These are phyloP conservation scores for Crioceris asparagi DNA, from an alignment of 2,888 invertebrate species.

Conservation along the genomic window DNA sequence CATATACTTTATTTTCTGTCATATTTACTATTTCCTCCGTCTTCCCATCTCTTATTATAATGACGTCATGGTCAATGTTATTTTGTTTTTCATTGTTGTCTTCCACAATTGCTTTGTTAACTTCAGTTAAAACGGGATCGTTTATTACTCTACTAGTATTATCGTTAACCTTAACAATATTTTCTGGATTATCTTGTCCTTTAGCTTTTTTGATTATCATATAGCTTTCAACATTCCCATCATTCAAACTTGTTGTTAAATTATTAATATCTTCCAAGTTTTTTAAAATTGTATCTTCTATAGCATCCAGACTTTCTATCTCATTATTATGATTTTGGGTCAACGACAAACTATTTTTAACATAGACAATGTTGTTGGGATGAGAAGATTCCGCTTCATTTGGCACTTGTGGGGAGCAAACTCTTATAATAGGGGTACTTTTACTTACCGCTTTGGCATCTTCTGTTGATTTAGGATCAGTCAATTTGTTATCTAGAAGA, in stretches of 20 bases:
- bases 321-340: too few relatives aligned
- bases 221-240: slow-evolving; percentile 1
- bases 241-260: slow-evolving; percentile 19
- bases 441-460: slow-evolving; percentile 35
- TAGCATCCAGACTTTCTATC: slow-evolving; percentile 16
- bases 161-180: background rate
- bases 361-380: slow-evolving; percentile 4
- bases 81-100: slow-evolving; percentile 3
- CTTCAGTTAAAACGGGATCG: slow-evolving; percentile 1
- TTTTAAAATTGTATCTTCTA: slow-evolving; percentile 26
- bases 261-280: slow-evolving; percentile 26
- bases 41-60: background rate
- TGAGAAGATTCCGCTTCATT: slow-evolving; percentile 17
- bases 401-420: slow-evolving; percentile 21
- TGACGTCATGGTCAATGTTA: background rate
- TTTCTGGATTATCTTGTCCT: background rate
- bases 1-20: slow-evolving; percentile 25
- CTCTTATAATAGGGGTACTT: slow-evolving; percentile 11
- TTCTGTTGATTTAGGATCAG: too few relatives aligned
- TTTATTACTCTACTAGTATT: background rate
- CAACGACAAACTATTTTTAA: slow-evolving; percentile 14
- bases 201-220: background rate
- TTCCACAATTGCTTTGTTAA: background rate
- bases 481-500: too few relatives aligned
- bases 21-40: slow-evolving; percentile 7